phyloP scores from a whole-genome alignment of 2,113 vertebrate species.

The Prunella fulvescens region DNA sequence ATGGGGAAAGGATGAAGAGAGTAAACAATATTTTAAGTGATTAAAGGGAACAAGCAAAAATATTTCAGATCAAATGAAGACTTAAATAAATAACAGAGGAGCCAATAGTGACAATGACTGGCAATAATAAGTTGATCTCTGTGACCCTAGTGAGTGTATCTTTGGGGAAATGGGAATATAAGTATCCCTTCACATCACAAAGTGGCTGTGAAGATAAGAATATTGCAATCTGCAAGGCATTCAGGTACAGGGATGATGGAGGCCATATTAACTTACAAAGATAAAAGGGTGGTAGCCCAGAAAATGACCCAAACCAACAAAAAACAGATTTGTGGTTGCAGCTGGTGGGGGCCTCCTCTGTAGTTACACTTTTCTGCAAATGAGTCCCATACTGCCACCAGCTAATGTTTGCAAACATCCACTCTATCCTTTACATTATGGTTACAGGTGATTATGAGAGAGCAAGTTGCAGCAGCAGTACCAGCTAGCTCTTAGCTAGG shows the following conservation, averaged over 20 bases:
- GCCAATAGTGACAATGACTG: not conserved
- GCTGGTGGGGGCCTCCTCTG: not conserved
- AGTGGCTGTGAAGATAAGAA: not conserved
- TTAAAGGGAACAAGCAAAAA: not conserved
- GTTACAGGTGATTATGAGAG: not conserved
- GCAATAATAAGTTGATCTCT: not conserved
- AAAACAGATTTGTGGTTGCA: not conserved
- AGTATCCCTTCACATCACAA: not conserved
- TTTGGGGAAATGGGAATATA: not conserved
- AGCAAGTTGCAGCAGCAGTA: not conserved
- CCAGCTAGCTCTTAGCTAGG: not conserved
- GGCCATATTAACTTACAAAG: not conserved
- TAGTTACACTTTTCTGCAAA: not conserved
- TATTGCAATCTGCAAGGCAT: not conserved
- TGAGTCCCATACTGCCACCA: not conserved
- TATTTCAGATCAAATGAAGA: not conserved
- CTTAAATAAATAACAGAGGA: not conserved
- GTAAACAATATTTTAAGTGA: not conserved
- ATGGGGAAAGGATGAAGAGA: not conserved
- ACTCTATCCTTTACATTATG: fast-evolving
- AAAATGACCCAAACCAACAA: not conserved
- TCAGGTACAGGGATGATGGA: not conserved
- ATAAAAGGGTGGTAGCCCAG: not conserved
- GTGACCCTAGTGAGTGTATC: not conserved
- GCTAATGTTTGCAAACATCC: not conserved